Evolutionary conservation across 2,888 invertebrate genomes (phyloP), one percentile per base, ranked within the genome.

Genomic region (Deilephila elpenor): DNA sequence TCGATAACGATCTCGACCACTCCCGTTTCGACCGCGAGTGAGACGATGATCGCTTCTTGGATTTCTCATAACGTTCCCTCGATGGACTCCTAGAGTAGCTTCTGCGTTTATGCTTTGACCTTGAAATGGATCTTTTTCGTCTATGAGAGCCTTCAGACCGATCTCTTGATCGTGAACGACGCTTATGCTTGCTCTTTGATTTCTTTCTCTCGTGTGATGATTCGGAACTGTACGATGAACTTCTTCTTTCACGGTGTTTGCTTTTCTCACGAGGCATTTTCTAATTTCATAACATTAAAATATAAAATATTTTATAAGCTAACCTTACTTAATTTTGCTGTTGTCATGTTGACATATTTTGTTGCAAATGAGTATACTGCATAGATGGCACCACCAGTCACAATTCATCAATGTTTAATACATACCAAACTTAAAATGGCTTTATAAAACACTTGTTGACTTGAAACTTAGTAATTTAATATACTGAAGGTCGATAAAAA

Each of bases 241-340:
- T 93, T 37, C 93, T 88, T 71, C 86, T 88, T 6, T 94, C 93
- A 5, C 94, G 89, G 73, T 92, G 89, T n/a, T 91, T 89, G 78
- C 88, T 91, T 82, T 86, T 93, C 75, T 94, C 94, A 37, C 94
- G 93, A 74, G 95, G 95, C 95, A 95, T 94, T 73, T 59, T 78
- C 59, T 11, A n/a, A 60, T 71, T 25, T 60, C 19, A 44, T 44
- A 25, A 8, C 0, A 25, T 25, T 53, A 11, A 29, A 32, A 25
- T 19, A 11, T 64, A 14, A 11, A 11, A 37, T n/a, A n/a, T n/a
- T n/a, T n/a, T n/a, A n/a, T n/a, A n/a, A n/a, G n/a, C n/a, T n/a
- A 44, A 44, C 44, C 44, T 44, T 14, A 44, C 44, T 44, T 44
- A 37, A 2, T 37, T 8, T 44, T 14, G 44, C 44, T 44, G 44